phyloP scores from a whole-genome alignment of 2,888 invertebrate species.

The Sarcophaga caerulescens region DNA sequence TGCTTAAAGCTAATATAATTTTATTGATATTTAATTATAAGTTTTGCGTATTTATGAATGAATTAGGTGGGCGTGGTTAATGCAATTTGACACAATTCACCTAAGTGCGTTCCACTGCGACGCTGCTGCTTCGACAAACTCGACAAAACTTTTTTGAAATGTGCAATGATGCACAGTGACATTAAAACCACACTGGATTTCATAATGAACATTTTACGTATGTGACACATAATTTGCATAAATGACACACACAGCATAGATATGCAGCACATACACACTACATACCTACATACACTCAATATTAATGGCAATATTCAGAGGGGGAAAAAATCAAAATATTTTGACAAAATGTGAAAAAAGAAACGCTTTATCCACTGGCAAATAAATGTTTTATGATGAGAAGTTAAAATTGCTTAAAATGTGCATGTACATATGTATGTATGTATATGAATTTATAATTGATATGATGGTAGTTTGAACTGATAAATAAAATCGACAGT shows the following conservation, averaged over 20 bases:
- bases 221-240: constrained; percentile 57
- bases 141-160: constrained; percentile 37
- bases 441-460: background rate
- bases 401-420: too few relatives aligned
- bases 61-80: constrained; percentile 23
- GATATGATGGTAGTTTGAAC: too few relatives aligned
- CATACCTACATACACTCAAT: background rate
- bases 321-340: background rate
- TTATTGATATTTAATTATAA: background rate
- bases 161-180: constrained; percentile 58
- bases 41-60: background rate
- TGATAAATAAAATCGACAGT: too few relatives aligned
- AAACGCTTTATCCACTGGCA: too few relatives aligned
- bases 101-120: background rate
- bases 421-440: background rate
- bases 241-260: constrained; percentile 27
- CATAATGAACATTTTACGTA: constrained; percentile 45
- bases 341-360: background rate
- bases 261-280: background rate
- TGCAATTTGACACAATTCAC: background rate
- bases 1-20: background rate
- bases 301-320: constrained; percentile 20
- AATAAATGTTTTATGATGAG: too few relatives aligned
- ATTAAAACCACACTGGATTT: constrained; percentile 49
- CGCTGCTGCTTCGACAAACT: background rate